A percentile compares a stretch with the other conserved stretches of the same genome.
Conservation (phyloP, 1,140 invertebrate species). For the Papilio machaon region DNA sequence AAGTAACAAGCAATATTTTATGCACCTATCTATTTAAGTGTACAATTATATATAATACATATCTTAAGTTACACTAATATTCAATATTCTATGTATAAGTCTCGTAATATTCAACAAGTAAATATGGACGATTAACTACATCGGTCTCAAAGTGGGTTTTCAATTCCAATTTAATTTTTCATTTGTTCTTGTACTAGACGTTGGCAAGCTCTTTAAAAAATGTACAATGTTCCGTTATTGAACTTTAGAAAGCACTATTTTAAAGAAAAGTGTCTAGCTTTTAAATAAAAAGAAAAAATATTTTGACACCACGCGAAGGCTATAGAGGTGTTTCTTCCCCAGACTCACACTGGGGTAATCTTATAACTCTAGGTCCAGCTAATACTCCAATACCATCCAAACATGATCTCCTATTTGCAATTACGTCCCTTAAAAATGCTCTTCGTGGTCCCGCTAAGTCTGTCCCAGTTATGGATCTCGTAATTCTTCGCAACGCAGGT, state of each 20-base stretch:
- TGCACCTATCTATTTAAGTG: slow-evolving; percentile 24
- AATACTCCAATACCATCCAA: slow-evolving; percentile 77
- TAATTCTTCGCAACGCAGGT: slow-evolving; percentile 80
- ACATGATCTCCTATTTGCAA: slow-evolving; percentile 80
- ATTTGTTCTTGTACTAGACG: slow-evolving; percentile 38
- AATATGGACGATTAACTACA: slow-evolving; percentile 34
- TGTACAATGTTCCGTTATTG: neutral
- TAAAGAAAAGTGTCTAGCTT: neutral
- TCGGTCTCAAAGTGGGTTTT: slow-evolving; percentile 1
- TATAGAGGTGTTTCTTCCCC: slow-evolving; percentile 77
- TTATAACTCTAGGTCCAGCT: slow-evolving; percentile 69
- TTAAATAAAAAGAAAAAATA: slow-evolving; percentile 53
- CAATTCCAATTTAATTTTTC: slow-evolving; percentile 25
- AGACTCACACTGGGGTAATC: slow-evolving; percentile 67
- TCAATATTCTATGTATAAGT: slow-evolving; percentile 13
- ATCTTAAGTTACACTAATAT: slow-evolving; percentile 1
- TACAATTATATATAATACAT: slow-evolving; percentile 36
- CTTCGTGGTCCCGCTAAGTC: slow-evolving; percentile 72
- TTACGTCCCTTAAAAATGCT: slow-evolving; percentile 76
- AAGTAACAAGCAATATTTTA: slow-evolving; percentile 16
- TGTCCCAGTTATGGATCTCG: slow-evolving; percentile 80
- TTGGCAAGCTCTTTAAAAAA: slow-evolving; percentile 52
- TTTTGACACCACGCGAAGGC: slow-evolving; percentile 53
- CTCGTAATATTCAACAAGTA: slow-evolving; percentile 26
- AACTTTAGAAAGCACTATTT: slow-evolving; percentile 4